Conservation (phyloP, 2,888 invertebrate genomes). For the Athalia cordata region DNA sequence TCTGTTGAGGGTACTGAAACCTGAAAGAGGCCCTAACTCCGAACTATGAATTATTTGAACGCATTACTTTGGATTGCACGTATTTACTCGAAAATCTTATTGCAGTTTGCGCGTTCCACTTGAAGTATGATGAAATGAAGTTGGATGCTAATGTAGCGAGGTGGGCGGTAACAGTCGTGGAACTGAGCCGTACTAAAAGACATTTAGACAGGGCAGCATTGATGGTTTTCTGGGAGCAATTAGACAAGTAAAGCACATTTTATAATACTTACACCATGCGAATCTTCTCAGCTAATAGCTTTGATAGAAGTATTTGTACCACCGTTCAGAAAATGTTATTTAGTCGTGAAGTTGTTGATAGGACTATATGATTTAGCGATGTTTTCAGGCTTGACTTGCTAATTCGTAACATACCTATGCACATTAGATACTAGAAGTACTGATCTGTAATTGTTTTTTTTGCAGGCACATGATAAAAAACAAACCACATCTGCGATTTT, state of each 20-base stretch:
- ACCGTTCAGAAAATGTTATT: not conserved
- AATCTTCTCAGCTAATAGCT: not conserved
- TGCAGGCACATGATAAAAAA: conserved; percentile 90
- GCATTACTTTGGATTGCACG: not conserved
- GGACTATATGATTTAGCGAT: not conserved
- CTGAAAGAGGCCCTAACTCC: not conserved
- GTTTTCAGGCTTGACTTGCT: conserved; percentile 11
- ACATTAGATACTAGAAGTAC: conserved; percentile 36
- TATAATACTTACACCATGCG: not conserved
- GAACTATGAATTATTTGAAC: conserved; percentile 32
- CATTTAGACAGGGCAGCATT: conserved; percentile 97
- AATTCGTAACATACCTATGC: not conserved
- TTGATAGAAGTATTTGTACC: not conserved
- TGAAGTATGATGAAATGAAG: conserved; percentile 97
- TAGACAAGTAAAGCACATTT: conserved; percentile 86
- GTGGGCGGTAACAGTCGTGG: conserved; percentile 97
- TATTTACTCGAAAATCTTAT: conserved; percentile 53
- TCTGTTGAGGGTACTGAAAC: not conserved
- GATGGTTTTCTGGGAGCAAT: conserved; percentile 97
- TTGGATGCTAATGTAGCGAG: conserved; percentile 95
- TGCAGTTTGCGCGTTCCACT: conserved; percentile 95
- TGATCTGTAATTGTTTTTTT: conserved; percentile 69
- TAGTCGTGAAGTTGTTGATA: not conserved
- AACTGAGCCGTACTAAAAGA: conserved; percentile 92
- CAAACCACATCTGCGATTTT: conserved; percentile 90